Evolutionary conservation across 2,888 invertebrate genomes (phyloP).

Genomic region (Thalpophila matura): DNA sequence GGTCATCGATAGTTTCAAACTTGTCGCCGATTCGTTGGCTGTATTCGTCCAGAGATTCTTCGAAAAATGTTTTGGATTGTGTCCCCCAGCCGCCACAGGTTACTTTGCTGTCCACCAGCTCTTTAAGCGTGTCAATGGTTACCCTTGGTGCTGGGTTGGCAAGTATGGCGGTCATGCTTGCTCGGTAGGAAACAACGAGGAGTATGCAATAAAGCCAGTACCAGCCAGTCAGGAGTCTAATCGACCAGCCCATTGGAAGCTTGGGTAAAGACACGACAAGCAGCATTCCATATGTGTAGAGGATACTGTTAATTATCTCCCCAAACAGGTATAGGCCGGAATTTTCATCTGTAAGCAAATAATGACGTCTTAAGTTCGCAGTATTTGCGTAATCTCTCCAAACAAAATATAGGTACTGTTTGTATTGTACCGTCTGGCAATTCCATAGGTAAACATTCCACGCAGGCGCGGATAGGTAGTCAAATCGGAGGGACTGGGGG

Average conservation of each 20-base stretch:
- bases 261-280: constrained; percentile 94
- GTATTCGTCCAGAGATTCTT: constrained; percentile 92
- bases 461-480: too few relatives aligned
- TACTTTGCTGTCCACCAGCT: constrained; percentile 92
- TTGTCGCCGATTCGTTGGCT: constrained; percentile 92
- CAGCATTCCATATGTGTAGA: constrained; percentile 96
- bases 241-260: constrained; percentile 95
- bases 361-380: constrained; percentile 10
- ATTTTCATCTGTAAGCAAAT: constrained; percentile 79
- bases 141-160: constrained; percentile 95
- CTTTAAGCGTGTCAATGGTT: constrained; percentile 94
- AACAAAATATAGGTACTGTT: too few relatives aligned
- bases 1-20: constrained; percentile 92
- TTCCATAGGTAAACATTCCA: too few relatives aligned
- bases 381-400: too few relatives aligned
- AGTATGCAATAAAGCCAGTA: constrained; percentile 96
- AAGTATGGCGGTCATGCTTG: constrained; percentile 96
- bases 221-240: constrained; percentile 95
- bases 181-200: constrained; percentile 94
- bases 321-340: constrained; percentile 93
- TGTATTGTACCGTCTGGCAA: too few relatives aligned
- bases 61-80: constrained; percentile 93
- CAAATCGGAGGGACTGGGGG: too few relatives aligned
- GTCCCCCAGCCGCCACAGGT: constrained; percentile 93
- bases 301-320: constrained; percentile 93